These are phyloP conservation scores for Ophion costatus DNA, from an alignment of 2,888 invertebrate species.

Conservation along the genomic window DNA sequence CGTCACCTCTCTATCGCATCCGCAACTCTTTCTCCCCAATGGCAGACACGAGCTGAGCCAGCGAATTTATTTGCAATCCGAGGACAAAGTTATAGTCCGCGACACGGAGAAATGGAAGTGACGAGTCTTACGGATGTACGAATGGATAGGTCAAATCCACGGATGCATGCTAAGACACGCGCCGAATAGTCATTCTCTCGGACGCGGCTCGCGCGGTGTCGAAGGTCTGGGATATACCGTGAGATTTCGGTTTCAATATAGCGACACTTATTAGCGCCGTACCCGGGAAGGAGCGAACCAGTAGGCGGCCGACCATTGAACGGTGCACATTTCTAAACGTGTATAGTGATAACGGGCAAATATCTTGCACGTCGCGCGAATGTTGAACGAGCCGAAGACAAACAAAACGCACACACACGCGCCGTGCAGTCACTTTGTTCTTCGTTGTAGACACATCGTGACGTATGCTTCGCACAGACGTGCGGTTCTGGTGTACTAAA, in stretches of 20 bases:
- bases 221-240: conserved; percentile 63
- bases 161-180: not conserved
- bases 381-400: not conserved
- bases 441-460: too few relatives aligned
- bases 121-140: not conserved
- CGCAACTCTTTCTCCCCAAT: too few relatives aligned
- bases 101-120: not conserved
- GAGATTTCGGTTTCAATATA: conserved; percentile 65
- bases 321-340: conserved; percentile 47
- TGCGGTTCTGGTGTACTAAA: not conserved
- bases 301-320: conserved; percentile 75
- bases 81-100: not conserved
- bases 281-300: conserved; percentile 69
- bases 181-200: conserved; percentile 1
- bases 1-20: too few relatives aligned
- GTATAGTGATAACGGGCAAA: not conserved
- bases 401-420: not conserved
- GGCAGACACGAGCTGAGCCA: too few relatives aligned
- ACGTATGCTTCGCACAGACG: not conserved
- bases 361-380: not conserved
- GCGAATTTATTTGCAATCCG: too few relatives aligned
- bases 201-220: conserved; percentile 14
- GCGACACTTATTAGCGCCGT: conserved; percentile 63
- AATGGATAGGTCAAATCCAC: not conserved
- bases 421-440: too few relatives aligned